Evolutionary conservation across 2,888 invertebrate species (phyloP).

Genomic region (Catocala sponsa): DNA sequence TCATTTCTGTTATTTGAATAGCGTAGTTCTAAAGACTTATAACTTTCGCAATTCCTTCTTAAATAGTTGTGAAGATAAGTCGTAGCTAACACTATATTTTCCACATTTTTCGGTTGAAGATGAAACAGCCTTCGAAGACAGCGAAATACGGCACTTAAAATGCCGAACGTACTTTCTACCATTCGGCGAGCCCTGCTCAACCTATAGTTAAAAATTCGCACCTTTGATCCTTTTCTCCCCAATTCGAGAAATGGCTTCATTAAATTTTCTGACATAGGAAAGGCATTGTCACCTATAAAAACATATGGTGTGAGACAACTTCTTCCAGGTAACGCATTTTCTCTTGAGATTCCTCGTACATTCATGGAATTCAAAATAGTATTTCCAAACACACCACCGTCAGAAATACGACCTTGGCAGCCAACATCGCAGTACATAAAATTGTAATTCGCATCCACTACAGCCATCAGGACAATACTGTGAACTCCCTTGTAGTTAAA

Average conservation of each 20-base stretch:
- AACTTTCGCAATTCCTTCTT: conserved; percentile 42
- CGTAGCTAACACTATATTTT: conserved; percentile 40
- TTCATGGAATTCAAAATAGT: conserved; percentile 33
- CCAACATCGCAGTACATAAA: conserved; percentile 37
- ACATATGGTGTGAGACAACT: conserved; percentile 39
- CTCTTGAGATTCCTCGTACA: conserved; percentile 35
- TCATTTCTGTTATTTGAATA: conserved; percentile 40
- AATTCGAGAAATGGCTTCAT: conserved; percentile 46
- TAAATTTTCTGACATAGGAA: conserved; percentile 38
- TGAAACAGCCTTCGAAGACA: conserved; percentile 41
- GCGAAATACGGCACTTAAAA: conserved; percentile 45
- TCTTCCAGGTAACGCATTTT: conserved; percentile 37
- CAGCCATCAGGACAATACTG: conserved; percentile 39
- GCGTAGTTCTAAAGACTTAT: conserved; percentile 38
- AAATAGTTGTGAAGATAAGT: conserved; percentile 44
- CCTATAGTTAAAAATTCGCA: conserved; percentile 40
- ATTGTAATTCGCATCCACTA: conserved; percentile 40
- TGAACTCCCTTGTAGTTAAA: conserved; percentile 39
- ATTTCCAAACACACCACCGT: conserved; percentile 34
- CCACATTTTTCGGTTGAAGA: conserved; percentile 25
- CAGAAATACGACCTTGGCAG: conserved; percentile 36
- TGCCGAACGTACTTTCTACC: conserved; percentile 48
- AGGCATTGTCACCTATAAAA: conserved; percentile 42
- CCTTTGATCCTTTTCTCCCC: conserved; percentile 32
- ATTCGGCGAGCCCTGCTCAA: conserved; percentile 45